phyloP scores from a whole-genome alignment of 2,888 invertebrate species.

The Dryococelus australis region DNA sequence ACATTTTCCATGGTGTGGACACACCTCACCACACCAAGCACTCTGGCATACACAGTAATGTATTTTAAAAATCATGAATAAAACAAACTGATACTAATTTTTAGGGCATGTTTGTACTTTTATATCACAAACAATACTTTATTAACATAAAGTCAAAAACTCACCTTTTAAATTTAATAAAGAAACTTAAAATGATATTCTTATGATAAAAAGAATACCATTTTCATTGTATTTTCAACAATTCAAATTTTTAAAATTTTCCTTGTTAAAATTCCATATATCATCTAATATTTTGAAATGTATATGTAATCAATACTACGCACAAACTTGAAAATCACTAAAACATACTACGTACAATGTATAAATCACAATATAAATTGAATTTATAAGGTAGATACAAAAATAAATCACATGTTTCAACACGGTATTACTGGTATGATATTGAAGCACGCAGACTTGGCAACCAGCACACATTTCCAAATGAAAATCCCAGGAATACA shows the following conservation, averaged over 20 bases:
- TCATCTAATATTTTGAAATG: not conserved
- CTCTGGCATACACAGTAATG: no score
- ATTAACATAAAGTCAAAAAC: not conserved
- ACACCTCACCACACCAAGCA: not conserved
- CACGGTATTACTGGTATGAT: not conserved
- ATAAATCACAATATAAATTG: not conserved
- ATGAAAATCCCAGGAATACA: no score
- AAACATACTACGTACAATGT: not conserved
- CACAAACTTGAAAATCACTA: not conserved
- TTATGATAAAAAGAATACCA: not conserved
- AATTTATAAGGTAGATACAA: not conserved
- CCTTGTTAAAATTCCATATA: not conserved
- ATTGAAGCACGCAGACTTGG: not conserved
- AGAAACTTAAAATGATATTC: no score
- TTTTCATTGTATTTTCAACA: not conserved
- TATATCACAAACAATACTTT: not conserved
- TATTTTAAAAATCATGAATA: not conserved
- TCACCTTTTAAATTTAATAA: not conserved
- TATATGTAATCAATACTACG: not conserved
- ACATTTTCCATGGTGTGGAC: not conserved
- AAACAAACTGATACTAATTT: not conserved
- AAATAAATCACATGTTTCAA: not conserved
- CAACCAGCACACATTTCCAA: no score
- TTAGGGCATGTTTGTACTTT: not conserved
- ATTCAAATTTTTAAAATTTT: not conserved